Conservation (phyloP, 2,797 vertebrate species). For the Antennarius maculatus region DNA sequence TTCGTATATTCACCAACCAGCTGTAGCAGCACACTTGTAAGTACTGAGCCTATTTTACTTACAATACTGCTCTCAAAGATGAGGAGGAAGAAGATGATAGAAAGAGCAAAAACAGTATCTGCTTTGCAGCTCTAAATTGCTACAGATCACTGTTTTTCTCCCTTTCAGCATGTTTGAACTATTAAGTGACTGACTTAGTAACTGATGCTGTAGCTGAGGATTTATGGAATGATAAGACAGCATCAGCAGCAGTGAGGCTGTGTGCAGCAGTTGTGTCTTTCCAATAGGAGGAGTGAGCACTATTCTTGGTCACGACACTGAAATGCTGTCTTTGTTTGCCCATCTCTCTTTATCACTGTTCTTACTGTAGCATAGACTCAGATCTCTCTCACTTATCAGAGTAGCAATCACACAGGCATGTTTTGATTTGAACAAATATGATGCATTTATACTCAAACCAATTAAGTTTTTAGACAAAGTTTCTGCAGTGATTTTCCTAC, state of each 20-base stretch:
- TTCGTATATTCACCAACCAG: constrained; percentile 82
- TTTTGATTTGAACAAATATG: neutral
- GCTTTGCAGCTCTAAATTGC: constrained; percentile 12
- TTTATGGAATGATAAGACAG: constrained; percentile 38
- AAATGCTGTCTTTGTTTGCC: constrained; percentile 66
- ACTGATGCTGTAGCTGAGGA: constrained; percentile 36
- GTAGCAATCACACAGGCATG: constrained; percentile 11
- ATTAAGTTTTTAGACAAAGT: constrained; percentile 63
- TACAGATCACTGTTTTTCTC: constrained; percentile 16
- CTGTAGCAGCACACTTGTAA: constrained; percentile 87
- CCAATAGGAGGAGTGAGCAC: constrained; percentile 50
- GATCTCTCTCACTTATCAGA: constrained; percentile 42
- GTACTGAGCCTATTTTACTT: constrained; percentile 71
- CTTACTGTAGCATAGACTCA: constrained; percentile 56
- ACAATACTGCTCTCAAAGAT: constrained; percentile 15
- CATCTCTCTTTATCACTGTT: constrained; percentile 42
- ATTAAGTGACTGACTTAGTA: constrained; percentile 34
- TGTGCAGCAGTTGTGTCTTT: constrained; percentile 64
- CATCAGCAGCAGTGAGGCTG: constrained; percentile 24
- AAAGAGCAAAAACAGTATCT: constrained; percentile 14
- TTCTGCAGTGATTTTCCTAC: constrained; percentile 13
- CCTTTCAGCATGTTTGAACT: constrained; percentile 32
- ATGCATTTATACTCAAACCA: neutral
- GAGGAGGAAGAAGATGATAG: constrained; percentile 9
- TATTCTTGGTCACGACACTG: constrained; percentile 77